Percentiles rank a stretch among this genome's conserved stretches.
Conservation (phyloP, 2,113 vertebrate species). For the Hippopotamus amphibius region DNA sequence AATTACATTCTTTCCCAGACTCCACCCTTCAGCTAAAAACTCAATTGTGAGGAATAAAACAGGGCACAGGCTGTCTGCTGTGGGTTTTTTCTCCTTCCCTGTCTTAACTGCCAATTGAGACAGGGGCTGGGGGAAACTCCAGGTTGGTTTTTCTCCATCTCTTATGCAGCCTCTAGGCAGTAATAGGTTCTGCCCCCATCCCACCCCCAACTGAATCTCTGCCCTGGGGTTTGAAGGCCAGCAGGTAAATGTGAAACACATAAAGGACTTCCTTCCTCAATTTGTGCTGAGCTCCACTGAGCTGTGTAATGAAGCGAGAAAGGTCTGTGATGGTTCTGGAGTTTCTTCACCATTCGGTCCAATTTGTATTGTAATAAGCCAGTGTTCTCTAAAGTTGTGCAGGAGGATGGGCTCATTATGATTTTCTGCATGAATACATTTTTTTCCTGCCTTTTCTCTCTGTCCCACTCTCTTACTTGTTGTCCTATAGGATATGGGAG, state of each 20-base stretch:
- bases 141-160: neutral
- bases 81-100: neutral
- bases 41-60: neutral
- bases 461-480: neutral
- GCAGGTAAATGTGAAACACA: neutral
- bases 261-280: neutral
- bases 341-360: neutral
- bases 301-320: neutral
- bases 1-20: constrained; percentile 12
- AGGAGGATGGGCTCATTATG: neutral
- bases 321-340: neutral
- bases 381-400: neutral
- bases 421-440: neutral
- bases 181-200: no score
- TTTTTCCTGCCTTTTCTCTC: neutral
- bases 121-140: neutral
- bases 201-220: neutral
- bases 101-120: neutral
- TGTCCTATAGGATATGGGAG: neutral
- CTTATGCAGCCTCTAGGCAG: neutral
- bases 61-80: neutral
- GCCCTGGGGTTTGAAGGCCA: neutral
- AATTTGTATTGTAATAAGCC: neutral
- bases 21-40: neutral
- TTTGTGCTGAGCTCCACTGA: no score